A percentile compares a stretch with the other conserved stretches of the same genome.
These are phyloP conservation scores for Poecilia gillii DNA, from an alignment of 2,797 vertebrate genomes.

Conservation along the genomic window DNA sequence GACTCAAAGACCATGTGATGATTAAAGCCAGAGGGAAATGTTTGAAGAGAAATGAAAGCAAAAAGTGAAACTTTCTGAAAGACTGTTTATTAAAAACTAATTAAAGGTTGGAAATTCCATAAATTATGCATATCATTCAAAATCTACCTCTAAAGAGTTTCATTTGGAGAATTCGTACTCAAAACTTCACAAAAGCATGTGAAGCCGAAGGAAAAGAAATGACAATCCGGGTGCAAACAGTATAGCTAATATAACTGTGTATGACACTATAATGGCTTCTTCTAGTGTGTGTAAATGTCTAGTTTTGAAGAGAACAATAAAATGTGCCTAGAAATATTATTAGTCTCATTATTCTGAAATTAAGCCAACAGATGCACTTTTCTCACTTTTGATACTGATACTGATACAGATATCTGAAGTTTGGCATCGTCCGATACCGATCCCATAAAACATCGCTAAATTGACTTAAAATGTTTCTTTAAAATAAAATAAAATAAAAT, in stretches of 20 bases:
- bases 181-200: background rate
- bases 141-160: background rate
- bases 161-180: background rate
- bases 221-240: background rate
- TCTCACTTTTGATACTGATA: too few species aligned
- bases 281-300: background rate
- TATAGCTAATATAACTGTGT: background rate
- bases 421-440: too few species aligned
- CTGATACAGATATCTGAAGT: too few species aligned
- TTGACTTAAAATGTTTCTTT: too few species aligned
- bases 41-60: slow-evolving; percentile 29
- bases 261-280: background rate
- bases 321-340: background rate
- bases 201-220: background rate
- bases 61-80: background rate
- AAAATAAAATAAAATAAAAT: too few species aligned
- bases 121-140: background rate
- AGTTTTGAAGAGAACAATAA: background rate
- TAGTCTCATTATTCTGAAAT: background rate
- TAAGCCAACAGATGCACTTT: background rate
- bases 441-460: too few species aligned
- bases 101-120: background rate
- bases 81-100: background rate
- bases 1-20: slow-evolving; percentile 17
- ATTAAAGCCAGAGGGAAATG: slow-evolving; percentile 5